Evolutionary conservation across 1,140 invertebrate genomes (phyloP).

Genomic region (Paramacrobiotus metropolitanus): DNA sequence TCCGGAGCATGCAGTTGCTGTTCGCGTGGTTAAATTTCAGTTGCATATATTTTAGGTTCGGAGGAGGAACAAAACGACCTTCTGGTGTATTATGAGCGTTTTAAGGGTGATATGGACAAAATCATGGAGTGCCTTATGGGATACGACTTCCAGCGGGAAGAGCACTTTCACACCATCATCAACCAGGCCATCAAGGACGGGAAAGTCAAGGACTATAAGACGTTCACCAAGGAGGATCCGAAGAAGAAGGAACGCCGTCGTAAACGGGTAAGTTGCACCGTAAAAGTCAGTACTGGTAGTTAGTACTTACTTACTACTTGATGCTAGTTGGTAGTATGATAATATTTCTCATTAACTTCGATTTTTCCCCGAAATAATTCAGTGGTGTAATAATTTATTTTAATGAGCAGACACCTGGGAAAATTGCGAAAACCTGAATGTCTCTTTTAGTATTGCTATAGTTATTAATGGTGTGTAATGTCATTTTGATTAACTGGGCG

Average conservation of each 20-base stretch:
- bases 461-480: too few species aligned
- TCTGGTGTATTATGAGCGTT: not conserved
- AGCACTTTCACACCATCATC: not conserved
- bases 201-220: not conserved
- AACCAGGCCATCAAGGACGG: not conserved
- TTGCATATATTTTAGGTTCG: not conserved
- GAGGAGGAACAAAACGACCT: not conserved
- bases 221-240: not conserved
- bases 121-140: not conserved
- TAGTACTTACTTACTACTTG: not conserved
- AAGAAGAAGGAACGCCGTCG: not conserved
- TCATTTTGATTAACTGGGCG: too few species aligned
- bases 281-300: not conserved
- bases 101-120: not conserved
- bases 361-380: too few species aligned
- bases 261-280: not conserved
- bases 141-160: not conserved
- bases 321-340: too few species aligned
- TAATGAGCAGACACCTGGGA: too few species aligned
- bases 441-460: too few species aligned
- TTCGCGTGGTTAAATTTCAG: too few species aligned
- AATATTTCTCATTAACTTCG: too few species aligned
- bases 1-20: too few species aligned
- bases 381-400: too few species aligned
- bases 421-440: too few species aligned